Evolutionary conservation across 2,888 invertebrate genomes (phyloP).

Genomic region (Frankliniella intonsa): DNA sequence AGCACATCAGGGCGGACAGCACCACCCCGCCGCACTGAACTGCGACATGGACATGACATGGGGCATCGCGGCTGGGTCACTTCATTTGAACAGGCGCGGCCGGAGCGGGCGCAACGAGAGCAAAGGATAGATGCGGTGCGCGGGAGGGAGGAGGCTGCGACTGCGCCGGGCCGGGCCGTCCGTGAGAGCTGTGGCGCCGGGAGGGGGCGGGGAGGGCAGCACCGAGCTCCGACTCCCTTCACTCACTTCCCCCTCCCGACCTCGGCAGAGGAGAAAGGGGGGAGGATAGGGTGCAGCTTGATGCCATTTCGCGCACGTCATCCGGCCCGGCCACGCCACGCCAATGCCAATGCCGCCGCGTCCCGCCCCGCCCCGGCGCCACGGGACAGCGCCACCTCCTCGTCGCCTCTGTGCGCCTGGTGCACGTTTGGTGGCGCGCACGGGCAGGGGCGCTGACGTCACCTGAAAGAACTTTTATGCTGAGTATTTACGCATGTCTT

Average conservation of each 20-base stretch:
- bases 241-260: too few relatives aligned
- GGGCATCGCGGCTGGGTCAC: not conserved
- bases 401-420: not conserved
- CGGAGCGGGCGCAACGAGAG: not conserved
- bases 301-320: too few relatives aligned
- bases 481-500: too few relatives aligned
- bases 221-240: too few relatives aligned
- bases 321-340: not conserved
- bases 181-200: too few relatives aligned
- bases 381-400: not conserved
- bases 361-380: not conserved
- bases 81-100: not conserved
- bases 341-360: not conserved
- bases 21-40: constrained; percentile 59
- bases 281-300: too few relatives aligned
- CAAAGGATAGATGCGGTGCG: not conserved
- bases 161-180: too few relatives aligned
- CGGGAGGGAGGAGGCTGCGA: not conserved
- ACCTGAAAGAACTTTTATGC: not conserved
- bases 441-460: constrained; percentile 17
- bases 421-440: not conserved
- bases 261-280: too few relatives aligned
- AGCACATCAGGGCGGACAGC: constrained; percentile 73
- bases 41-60: too few relatives aligned
- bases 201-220: too few relatives aligned